Percentiles rank a stretch among this genome's conserved stretches.
Evolutionary conservation across 2,797 vertebrate genomes (phyloP).

Genomic region (Sebastes itinus): DNA sequence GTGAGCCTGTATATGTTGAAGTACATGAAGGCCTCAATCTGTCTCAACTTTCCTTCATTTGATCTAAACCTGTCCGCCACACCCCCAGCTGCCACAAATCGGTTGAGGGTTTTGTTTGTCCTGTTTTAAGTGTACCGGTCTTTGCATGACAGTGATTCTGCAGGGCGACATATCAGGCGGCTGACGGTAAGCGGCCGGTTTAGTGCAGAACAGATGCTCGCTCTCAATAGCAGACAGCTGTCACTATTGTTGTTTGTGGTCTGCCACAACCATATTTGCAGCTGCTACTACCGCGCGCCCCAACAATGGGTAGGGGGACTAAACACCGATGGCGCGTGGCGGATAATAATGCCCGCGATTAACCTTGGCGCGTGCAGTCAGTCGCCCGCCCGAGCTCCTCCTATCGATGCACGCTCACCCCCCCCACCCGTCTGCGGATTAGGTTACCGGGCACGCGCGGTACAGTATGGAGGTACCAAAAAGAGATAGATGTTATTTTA

Average conservation of each 20-base stretch:
- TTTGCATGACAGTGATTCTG: conserved; percentile 77
- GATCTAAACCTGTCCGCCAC: conserved; percentile 69
- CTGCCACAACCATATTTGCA: conserved; percentile 83
- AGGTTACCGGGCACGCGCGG: conserved; percentile 76
- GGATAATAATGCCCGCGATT: conserved; percentile 85
- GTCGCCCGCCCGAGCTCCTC: conserved; percentile 50
- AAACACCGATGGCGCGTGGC: conserved; percentile 84
- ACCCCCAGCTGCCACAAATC: conserved; percentile 48
- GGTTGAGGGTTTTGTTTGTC: conserved; percentile 70
- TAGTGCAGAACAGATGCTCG: conserved; percentile 84
- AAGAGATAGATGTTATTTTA: not conserved
- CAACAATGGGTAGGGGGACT: conserved; percentile 79
- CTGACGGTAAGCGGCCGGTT: conserved; percentile 81
- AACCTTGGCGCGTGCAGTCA: conserved; percentile 82
- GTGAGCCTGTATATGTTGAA: not conserved
- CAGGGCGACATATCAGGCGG: conserved; percentile 71
- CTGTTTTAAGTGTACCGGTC: conserved; percentile 62
- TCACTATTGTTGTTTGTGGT: conserved; percentile 86
- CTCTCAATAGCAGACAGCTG: conserved; percentile 87
- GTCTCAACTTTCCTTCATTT: conserved; percentile 55
- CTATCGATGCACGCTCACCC: conserved; percentile 52
- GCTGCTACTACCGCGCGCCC: conserved; percentile 79
- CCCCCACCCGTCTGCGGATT: conserved; percentile 59
- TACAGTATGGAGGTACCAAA: not conserved
- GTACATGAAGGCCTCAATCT: conserved; percentile 12